Percentiles rank a stretch among this genome's conserved stretches.
These are phyloP conservation scores for Barnardius zonarius DNA, from an alignment of 2,113 vertebrate genomes.

Conservation along the genomic window DNA sequence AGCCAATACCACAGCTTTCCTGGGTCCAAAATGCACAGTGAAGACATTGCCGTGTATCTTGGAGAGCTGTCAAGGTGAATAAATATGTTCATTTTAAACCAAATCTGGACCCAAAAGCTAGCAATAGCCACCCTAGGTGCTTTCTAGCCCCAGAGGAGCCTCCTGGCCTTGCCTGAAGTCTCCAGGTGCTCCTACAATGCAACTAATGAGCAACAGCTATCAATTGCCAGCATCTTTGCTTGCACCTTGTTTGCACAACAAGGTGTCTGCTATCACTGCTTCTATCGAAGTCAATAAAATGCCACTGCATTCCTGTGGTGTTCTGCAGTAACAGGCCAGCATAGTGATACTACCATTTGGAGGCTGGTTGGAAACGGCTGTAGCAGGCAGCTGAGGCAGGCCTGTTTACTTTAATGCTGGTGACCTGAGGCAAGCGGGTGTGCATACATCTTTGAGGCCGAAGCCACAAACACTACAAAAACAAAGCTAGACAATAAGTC, in stretches of 20 bases:
- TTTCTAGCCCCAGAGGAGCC: not conserved
- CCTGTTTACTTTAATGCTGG: slow-evolving; percentile 31
- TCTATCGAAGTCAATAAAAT: not conserved
- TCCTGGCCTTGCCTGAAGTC: not conserved
- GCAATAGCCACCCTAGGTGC: not conserved
- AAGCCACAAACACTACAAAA: slow-evolving; percentile 38
- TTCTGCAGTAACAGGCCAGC: slow-evolving; percentile 50
- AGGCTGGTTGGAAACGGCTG: not conserved
- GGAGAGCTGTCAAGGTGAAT: slow-evolving; percentile 75
- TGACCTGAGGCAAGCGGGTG: slow-evolving; percentile 32
- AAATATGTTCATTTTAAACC: not conserved
- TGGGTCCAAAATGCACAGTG: slow-evolving; percentile 78
- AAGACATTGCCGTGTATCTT: slow-evolving; percentile 81
- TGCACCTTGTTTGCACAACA: slow-evolving; percentile 50
- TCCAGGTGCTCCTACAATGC: slow-evolving; percentile 8
- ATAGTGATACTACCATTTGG: not conserved
- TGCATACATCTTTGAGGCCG: not conserved
- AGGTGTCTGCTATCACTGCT: slow-evolving; percentile 59
- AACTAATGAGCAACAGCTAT: slow-evolving; percentile 2
- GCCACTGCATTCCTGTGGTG: slow-evolving; percentile 39
- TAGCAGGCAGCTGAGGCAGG: not conserved
- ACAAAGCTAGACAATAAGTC: slow-evolving; percentile 26
- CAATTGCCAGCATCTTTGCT: slow-evolving; percentile 17
- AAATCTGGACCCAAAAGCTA: not conserved
- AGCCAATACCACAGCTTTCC: slow-evolving; percentile 77